phyloP scores from a whole-genome alignment of 2,797 vertebrate genomes.

The Pteronotus mesoamericanus region DNA sequence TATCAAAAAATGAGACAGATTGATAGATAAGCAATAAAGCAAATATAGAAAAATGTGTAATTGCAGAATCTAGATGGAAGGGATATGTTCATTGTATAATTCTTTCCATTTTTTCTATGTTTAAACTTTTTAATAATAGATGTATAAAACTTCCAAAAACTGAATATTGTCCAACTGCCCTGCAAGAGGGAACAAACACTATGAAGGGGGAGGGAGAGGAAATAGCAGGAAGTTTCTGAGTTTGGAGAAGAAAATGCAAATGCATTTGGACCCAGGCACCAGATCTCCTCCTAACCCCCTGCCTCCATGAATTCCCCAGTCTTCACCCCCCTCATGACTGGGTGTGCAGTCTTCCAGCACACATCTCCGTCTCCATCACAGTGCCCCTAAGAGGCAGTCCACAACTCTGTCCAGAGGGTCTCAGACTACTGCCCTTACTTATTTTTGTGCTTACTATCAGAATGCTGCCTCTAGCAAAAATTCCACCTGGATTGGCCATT shows the following conservation, averaged over 20 bases:
- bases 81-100: neutral
- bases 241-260: neutral
- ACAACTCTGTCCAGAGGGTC: neutral
- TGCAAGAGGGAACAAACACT: neutral
- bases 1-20: neutral
- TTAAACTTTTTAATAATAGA: constrained; percentile 41
- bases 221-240: constrained; percentile 27
- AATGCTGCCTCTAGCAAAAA: neutral
- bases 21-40: neutral
- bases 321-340: neutral
- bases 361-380: neutral
- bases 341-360: neutral
- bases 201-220: neutral
- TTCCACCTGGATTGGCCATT: neutral
- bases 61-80: neutral
- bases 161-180: neutral
- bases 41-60: neutral
- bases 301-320: neutral
- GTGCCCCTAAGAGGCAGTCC: neutral
- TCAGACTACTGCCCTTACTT: neutral
- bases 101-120: neutral
- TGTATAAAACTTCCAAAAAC: neutral
- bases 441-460: neutral
- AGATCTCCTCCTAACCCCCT: neutral
- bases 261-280: neutral